Conservation (phyloP, 2,113 vertebrate genomes). For the Trachemys scripta region DNA sequence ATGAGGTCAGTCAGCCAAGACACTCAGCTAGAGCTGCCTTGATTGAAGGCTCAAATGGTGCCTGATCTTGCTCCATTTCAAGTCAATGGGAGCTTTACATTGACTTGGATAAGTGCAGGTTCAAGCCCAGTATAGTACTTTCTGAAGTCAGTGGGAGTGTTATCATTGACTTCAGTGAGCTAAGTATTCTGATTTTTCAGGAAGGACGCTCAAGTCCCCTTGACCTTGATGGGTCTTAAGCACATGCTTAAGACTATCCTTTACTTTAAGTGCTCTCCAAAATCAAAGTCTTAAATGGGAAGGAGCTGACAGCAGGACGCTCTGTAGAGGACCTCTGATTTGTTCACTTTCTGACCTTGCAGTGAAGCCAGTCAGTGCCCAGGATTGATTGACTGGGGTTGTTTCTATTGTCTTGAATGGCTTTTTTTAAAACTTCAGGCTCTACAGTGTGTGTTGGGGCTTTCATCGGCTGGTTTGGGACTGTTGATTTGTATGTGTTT, state of each 20-base stretch:
- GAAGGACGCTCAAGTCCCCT: not conserved
- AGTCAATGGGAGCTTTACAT: not conserved
- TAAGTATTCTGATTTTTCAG: not conserved
- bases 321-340: not conserved
- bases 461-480: fast-evolving
- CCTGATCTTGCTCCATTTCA: not conserved
- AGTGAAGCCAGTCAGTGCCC: not conserved
- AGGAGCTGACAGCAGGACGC: not conserved
- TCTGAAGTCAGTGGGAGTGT: not conserved
- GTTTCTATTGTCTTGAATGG: not conserved
- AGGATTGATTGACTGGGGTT: not conserved
- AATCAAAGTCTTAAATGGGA: not conserved
- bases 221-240: not conserved
- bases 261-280: not conserved
- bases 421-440: not conserved
- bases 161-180: not conserved
- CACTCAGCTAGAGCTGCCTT: not conserved
- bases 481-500: not conserved
- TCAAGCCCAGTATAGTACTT: not conserved
- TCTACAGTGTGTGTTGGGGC: not conserved
- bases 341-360: not conserved
- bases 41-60: not conserved
- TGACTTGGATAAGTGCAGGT: not conserved
- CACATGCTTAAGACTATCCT: not conserved
- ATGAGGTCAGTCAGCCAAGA: not conserved